Evolutionary conservation across 2,888 invertebrate genomes (phyloP), one percentile per base, ranked within the genome.

Genomic region (Agonopterix alstromeriana): DNA sequence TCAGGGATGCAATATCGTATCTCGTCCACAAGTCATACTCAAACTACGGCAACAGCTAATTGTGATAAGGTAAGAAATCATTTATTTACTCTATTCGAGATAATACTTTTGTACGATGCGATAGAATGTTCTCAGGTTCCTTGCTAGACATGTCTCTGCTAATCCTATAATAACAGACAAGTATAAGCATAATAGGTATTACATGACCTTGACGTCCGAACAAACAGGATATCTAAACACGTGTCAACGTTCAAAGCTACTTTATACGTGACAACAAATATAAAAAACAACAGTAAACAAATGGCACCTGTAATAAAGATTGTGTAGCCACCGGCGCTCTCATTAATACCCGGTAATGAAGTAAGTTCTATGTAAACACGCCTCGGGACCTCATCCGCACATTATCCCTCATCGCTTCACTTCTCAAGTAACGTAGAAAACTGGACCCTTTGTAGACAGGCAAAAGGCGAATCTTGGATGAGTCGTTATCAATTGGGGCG

Each of bases 1-100:
- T 93, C 93, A 35, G 94, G 94, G 44, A 93, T 96, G 94, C 95
- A 96, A 82, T 96, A 96, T 77, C 92, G 95, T 57, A 96, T 96
- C 61, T 95, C 95, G 57, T 95, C 95, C 45, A 96, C 95, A 47
- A 96, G 95, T 72, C 94, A 94, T 75, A 94, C 94, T 50, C 94
- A 94, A 78, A 96, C 96, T 9, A 95, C 95, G 60, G 94, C 96
- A 47, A 94, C 95, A 45, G 93, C 95, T 27, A 93, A 95, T 56
- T 90, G 93, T 74, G 93, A 93, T 53, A 88, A 89, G 82, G 92
- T 92, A 77, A 90, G 83, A 49, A 41, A 27, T 27, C 27, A 5
- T 36, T 17, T 17, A 3, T 17, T 17, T 17, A 17, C 17, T 1
- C 27, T 27, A 27, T 5, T 27, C 1, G 5, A 27, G 27, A 27